A percentile compares a stretch with the other conserved stretches of the same genome.
These are phyloP conservation scores for Pseudochaenichthys georgianus DNA, from an alignment of 2,797 vertebrate species.

Conservation along the genomic window DNA sequence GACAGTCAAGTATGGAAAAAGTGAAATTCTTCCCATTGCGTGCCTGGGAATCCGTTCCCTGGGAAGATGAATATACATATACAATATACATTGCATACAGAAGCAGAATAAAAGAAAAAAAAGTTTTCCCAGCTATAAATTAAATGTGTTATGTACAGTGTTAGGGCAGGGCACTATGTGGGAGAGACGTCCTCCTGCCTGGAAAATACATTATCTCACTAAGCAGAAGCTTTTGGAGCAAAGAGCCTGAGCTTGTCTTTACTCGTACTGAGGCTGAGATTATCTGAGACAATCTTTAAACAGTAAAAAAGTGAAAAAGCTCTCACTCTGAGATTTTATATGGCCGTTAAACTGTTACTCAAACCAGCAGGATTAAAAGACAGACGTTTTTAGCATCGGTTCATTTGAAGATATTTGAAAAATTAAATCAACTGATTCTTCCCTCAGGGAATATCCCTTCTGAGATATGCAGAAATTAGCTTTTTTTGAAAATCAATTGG, in stretches of 20 bases:
- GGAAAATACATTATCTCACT: slow-evolving; percentile 74
- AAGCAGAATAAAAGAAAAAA: background rate
- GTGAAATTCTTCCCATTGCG: slow-evolving; percentile 33
- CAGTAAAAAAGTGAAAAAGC: slow-evolving; percentile 31
- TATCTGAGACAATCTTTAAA: slow-evolving; percentile 30
- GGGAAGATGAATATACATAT: slow-evolving; percentile 33
- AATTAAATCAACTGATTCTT: background rate
- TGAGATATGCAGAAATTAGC: background rate
- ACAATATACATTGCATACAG: slow-evolving; percentile 8
- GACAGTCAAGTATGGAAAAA: slow-evolving; percentile 30
- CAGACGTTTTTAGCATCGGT: background rate
- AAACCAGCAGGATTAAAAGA: slow-evolving; percentile 17
- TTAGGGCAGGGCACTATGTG: slow-evolving; percentile 52
- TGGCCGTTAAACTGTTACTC: slow-evolving; percentile 20
- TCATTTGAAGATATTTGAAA: slow-evolving; percentile 6
- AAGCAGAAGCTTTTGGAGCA: slow-evolving; percentile 23
- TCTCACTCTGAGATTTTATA: slow-evolving; percentile 30
- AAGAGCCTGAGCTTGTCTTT: slow-evolving; percentile 23
- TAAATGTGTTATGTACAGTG: slow-evolving; percentile 52
- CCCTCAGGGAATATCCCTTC: background rate
- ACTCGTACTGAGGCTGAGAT: slow-evolving; percentile 30
- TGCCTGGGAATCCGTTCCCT: slow-evolving; percentile 39
- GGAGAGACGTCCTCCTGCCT: slow-evolving; percentile 45
- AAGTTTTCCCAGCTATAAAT: slow-evolving; percentile 29
- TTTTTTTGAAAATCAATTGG: slow-evolving; percentile 37